These are phyloP conservation scores for Nymphalis io DNA, from an alignment of 1,140 invertebrate species.

Conservation along the genomic window DNA sequence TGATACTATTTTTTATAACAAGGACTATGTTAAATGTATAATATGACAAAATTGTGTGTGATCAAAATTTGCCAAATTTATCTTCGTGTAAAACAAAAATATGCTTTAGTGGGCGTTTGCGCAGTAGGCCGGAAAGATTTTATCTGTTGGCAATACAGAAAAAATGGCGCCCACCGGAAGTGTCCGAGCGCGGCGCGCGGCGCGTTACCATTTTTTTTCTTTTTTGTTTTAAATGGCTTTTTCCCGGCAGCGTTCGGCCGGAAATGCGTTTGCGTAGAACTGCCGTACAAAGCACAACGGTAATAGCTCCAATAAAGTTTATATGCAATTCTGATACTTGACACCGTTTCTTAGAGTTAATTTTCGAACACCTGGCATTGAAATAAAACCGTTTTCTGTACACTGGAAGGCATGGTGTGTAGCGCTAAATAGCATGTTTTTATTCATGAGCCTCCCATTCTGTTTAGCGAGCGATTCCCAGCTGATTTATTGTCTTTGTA, in stretches of 20 bases:
- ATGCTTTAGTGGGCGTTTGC: conserved; percentile 68
- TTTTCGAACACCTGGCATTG: conserved; percentile 41
- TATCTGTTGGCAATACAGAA: conserved; percentile 81
- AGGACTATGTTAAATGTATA: conserved; percentile 8
- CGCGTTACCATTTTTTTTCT: conserved; percentile 78
- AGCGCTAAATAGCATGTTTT: conserved; percentile 80
- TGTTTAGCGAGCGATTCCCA: conserved; percentile 72
- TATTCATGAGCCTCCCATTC: conserved; percentile 78
- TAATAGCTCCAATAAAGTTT: conserved; percentile 58
- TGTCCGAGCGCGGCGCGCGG: conserved; percentile 77
- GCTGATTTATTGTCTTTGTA: conserved; percentile 76
- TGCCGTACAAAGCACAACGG: conserved; percentile 58
- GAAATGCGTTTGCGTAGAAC: conserved; percentile 80
- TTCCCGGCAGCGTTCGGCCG: conserved; percentile 78
- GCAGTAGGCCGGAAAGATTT: conserved; percentile 80
- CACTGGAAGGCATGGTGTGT: conserved; percentile 59
- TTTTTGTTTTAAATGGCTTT: conserved; percentile 81
- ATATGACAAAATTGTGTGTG: conserved; percentile 28
- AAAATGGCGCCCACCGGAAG: conserved; percentile 81
- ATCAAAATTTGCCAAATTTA: conserved; percentile 65
- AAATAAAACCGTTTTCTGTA: conserved; percentile 55
- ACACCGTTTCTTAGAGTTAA: conserved; percentile 49
- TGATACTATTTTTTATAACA: background rate
- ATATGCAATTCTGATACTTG: conserved; percentile 64
- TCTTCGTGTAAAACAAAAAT: conserved; percentile 68